phyloP scores from a whole-genome alignment of 2,888 invertebrate genomes.

The Piscicola geometra region DNA sequence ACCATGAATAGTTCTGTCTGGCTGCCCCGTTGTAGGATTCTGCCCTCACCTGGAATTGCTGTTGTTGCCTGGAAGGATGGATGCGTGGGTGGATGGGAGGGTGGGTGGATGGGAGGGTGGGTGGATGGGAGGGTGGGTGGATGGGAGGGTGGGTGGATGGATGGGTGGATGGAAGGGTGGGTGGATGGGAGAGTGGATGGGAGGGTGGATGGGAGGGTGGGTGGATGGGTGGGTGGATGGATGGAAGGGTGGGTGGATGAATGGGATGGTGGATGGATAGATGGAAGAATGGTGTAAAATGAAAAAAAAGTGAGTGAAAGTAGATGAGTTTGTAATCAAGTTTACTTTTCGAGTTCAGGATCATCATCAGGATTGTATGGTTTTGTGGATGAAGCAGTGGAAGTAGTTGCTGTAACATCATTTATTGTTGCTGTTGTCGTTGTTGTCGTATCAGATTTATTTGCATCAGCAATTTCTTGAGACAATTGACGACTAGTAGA shows the following conservation, averaged over 20 bases:
- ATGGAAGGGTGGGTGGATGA: not conserved
- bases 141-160: too few relatives aligned
- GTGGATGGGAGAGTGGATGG: too few relatives aligned
- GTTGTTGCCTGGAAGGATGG: conserved; percentile 45
- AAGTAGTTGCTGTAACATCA: not conserved
- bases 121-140: too few relatives aligned
- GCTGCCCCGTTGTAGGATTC: conserved; percentile 75
- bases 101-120: too few relatives aligned
- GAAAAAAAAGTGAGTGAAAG: too few relatives aligned
- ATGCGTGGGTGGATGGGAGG: too few relatives aligned
- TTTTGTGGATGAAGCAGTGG: not conserved
- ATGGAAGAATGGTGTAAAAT: conserved; percentile 1
- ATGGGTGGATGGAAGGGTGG: not conserved
- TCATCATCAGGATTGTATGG: conserved; percentile 34
- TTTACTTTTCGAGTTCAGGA: conserved; percentile 37
- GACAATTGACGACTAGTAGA: not conserved
- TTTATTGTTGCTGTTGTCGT: not conserved
- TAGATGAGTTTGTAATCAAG: not conserved
- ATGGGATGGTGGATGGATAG: not conserved
- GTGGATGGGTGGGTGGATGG: too few relatives aligned
- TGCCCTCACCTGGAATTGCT: conserved; percentile 51
- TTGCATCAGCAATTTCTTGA: not conserved
- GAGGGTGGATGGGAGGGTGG: too few relatives aligned
- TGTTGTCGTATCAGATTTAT: not conserved
- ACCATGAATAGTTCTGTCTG: conserved; percentile 75